Evolutionary conservation across 2,888 invertebrate genomes (phyloP), one percentile per base, ranked within the genome.

Genomic region (Noctua comes): DNA sequence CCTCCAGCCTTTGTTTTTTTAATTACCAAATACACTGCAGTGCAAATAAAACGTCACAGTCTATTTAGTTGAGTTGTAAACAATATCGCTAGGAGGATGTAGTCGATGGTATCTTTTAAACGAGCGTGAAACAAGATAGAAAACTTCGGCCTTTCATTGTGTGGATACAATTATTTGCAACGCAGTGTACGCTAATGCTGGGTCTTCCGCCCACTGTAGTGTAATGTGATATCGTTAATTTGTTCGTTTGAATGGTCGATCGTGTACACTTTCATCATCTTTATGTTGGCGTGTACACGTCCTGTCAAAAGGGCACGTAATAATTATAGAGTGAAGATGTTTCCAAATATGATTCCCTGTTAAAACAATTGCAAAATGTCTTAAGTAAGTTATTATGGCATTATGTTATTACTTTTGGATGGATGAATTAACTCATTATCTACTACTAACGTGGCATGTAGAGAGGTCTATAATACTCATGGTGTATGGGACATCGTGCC

Each of bases 91-190:
- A 88, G 88, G 91, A 92, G 91, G 90, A 87, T 90, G 86, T 81
- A 24, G 65, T 69, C 76, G 90, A 90, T 90, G 71, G 74, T 84
- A 90, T 90, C 90, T 83, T 81, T 77, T 82, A 88, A 89, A 85
- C 88, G 80, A 90, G 92, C 91, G 92, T 92, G 90, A 90, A 90
- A 90, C 90, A 80, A 91, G 91, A 91, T 91, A 87, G 87, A 91
- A 91, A 86, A 90, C 88, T 80, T 75, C 86, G 90, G 88, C 91
- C 91, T 91, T 91, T 91, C 89, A 92, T 92, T 92, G 92, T 92
- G 84, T 87, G 80, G 79, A 54, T 82, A 86, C 83, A 86, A 86
- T 86, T 85, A 86, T 86, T 85, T 86, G 91, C 86, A 89, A 90
- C 72, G 81, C 83, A 82, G 83, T 89, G 87, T 85, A 89, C 84